phyloP scores from a whole-genome alignment of 2,113 vertebrate species.

The Sus scrofa region T2T-Sscrofa CM000813.6:47905501-47906000 shows the following conservation, averaged over 20 bases:
- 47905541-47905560: too few relatives aligned
- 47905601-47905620: too few relatives aligned
- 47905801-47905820: background rate
- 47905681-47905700: background rate
- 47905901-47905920: background rate
- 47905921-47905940: background rate
- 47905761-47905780: background rate
- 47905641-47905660: background rate
- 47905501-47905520: too few relatives aligned
- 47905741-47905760: background rate
- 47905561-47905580: too few relatives aligned
- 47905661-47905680: constrained; percentile 5
- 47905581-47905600: too few relatives aligned
- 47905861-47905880: background rate
- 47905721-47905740: background rate
- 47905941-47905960: background rate
- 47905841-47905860: background rate
- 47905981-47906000: background rate
- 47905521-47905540: too few relatives aligned
- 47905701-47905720: background rate
- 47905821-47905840: background rate
- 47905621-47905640: too few relatives aligned
- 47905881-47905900: background rate
- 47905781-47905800: constrained; percentile 6
- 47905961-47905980: background rate